Evolutionary conservation across 2,888 invertebrate species (phyloP).

Genomic region (Drosophila mercatorum): DNA sequence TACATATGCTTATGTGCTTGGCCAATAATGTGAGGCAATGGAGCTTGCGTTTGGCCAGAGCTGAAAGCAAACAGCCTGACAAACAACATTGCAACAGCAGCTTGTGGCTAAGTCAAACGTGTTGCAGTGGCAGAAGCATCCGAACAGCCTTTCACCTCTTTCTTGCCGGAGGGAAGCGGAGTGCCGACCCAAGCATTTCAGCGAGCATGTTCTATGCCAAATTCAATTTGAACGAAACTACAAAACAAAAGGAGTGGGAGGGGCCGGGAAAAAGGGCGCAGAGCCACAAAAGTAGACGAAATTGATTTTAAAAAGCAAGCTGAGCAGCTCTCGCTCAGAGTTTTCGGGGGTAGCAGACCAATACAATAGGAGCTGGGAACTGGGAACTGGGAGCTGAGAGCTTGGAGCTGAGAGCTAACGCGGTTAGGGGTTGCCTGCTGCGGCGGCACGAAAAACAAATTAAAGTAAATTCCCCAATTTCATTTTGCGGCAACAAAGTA

Average conservation of each 20-base stretch:
- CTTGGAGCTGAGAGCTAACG: slow-evolving; percentile 21
- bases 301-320: slow-evolving; percentile 76
- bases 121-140: slow-evolving; percentile 62
- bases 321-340: slow-evolving; percentile 28
- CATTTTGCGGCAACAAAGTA: slow-evolving; percentile 75
- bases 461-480: slow-evolving; percentile 80
- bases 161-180: background rate
- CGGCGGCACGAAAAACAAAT: slow-evolving; percentile 79
- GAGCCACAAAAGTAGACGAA: slow-evolving; percentile 73
- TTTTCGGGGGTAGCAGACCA: slow-evolving; percentile 17
- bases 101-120: slow-evolving; percentile 62
- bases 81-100: slow-evolving; percentile 58
- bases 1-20: slow-evolving; percentile 16
- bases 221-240: slow-evolving; percentile 73
- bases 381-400: no score
- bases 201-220: slow-evolving; percentile 68
- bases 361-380: slow-evolving; percentile 7
- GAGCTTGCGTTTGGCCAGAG: slow-evolving; percentile 24
- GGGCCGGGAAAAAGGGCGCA: slow-evolving; percentile 4
- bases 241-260: slow-evolving; percentile 58
- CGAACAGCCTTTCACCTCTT: slow-evolving; percentile 21
- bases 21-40: slow-evolving; percentile 13
- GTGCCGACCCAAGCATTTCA: background rate
- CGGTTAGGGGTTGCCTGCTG: slow-evolving; percentile 47
- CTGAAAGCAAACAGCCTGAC: slow-evolving; percentile 24